A percentile compares a stretch with the other conserved stretches of the same genome.
Evolutionary conservation across 2,113 vertebrate species (phyloP).

Genomic region (Reinhardtius hippoglossoides): DNA sequence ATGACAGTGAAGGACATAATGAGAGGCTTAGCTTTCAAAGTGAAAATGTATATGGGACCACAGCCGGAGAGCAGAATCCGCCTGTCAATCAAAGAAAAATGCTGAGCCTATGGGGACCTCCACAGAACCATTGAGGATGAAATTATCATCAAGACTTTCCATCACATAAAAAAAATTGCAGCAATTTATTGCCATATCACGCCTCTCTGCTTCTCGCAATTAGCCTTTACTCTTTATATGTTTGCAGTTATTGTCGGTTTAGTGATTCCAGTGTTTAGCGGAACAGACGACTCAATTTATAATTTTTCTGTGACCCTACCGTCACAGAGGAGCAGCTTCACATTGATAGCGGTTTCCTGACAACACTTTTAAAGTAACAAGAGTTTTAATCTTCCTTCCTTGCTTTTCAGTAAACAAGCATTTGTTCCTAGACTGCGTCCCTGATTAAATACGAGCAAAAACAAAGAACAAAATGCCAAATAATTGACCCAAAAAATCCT

Average conservation of each 20-base stretch:
- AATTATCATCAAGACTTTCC: conserved; percentile 41
- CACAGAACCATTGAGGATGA: conserved; percentile 26
- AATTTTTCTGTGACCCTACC: neutral
- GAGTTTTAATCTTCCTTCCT: neutral
- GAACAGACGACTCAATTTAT: neutral
- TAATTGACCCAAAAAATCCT: conserved; percentile 45
- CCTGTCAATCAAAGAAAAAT: conserved; percentile 47
- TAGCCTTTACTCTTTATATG: conserved; percentile 8
- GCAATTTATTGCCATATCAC: conserved; percentile 15
- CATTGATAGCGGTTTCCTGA: conserved; percentile 4
- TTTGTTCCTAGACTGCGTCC: conserved; percentile 19
- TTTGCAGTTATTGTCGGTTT: conserved; percentile 3
- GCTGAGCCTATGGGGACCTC: conserved; percentile 30
- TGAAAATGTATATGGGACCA: conserved; percentile 50
- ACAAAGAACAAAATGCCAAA: conserved; percentile 51
- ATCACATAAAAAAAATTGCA: conserved; percentile 29
- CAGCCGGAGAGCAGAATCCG: conserved; percentile 37
- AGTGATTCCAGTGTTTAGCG: conserved; percentile 26
- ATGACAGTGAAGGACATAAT: conserved; percentile 59
- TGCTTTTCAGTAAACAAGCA: conserved; percentile 24
- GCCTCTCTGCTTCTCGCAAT: conserved; percentile 17
- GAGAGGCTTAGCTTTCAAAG: conserved; percentile 58
- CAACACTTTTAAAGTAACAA: conserved; percentile 4
- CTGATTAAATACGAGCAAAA: conserved; percentile 43
- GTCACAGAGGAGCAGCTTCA: neutral